Percentiles rank a stretch among this genome's conserved stretches.
phyloP scores from a whole-genome alignment of 37 sponge, comb jelly and placozoan genomes.

The Beroe ovata region DNA sequence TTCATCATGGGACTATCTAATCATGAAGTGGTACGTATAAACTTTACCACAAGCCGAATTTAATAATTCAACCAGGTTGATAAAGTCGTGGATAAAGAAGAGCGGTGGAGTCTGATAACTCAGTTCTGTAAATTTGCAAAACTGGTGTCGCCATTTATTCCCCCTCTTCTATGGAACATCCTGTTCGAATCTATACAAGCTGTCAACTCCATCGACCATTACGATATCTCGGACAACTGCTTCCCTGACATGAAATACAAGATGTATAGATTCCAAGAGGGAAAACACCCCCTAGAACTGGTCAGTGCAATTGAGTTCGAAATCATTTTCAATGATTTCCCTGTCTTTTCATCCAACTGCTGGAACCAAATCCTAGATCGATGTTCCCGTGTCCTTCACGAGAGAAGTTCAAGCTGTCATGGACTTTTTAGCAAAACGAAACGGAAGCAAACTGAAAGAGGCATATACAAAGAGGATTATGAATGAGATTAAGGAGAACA shows the following conservation, averaged over 20 bases:
- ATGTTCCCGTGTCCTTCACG: background rate
- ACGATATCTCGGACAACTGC: constrained; percentile 14
- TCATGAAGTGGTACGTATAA: too few species aligned
- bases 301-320: too few species aligned
- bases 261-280: constrained; percentile 12
- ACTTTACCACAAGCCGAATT: too few species aligned
- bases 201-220: background rate
- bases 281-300: too few species aligned
- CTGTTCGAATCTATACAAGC: constrained; percentile 51
- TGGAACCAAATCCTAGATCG: background rate
- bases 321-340: too few species aligned
- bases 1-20: too few species aligned
- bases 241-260: constrained; percentile 28
- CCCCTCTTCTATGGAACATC: constrained; percentile 14
- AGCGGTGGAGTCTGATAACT: constrained; percentile 8
- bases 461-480: constrained; percentile 60
- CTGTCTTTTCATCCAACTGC: background rate
- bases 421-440: constrained; percentile 15
- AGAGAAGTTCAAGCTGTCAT: constrained; percentile 48
- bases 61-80: constrained; percentile 14
- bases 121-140: constrained; percentile 55
- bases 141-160: constrained; percentile 31
- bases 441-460: constrained; percentile 31
- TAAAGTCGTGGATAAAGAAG: background rate
- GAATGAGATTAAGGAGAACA: constrained; percentile 23